A percentile compares a stretch with the other conserved stretches of the same genome.
These are phyloP conservation scores for Nannospalax galili DNA, from an alignment of 2,113 vertebrate genomes.

Conservation along the genomic window DNA sequence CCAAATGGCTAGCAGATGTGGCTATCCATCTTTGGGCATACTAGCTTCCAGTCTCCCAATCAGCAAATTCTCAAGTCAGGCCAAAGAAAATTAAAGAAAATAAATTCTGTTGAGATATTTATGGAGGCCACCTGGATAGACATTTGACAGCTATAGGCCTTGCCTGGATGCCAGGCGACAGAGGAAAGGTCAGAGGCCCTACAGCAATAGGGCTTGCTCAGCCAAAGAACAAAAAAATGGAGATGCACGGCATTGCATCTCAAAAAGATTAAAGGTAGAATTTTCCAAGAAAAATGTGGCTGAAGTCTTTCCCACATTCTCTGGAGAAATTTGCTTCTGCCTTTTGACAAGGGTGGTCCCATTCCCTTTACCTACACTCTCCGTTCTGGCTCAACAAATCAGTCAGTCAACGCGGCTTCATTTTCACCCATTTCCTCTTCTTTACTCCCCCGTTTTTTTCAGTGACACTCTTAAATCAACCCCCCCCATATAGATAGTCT, in stretches of 20 bases:
- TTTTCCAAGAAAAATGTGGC: slow-evolving; percentile 3
- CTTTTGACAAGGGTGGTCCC: background rate
- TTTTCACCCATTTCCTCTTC: background rate
- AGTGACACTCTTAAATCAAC: slow-evolving; percentile 4
- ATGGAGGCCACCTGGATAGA: slow-evolving; percentile 86
- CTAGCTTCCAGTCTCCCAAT: slow-evolving; percentile 82
- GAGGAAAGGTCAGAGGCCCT: slow-evolving; percentile 66
- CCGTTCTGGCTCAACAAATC: background rate
- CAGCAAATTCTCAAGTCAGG: slow-evolving; percentile 85
- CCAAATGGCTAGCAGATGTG: slow-evolving; percentile 88
- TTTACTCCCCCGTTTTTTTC: background rate
- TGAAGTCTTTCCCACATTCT: background rate
- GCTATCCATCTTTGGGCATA: slow-evolving; percentile 85
- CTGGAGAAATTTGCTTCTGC: background rate
- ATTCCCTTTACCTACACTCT: background rate
- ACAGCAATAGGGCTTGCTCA: slow-evolving; percentile 45
- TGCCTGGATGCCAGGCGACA: slow-evolving; percentile 73
- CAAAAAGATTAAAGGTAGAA: background rate
- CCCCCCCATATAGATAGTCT: background rate
- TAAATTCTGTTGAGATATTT: slow-evolving; percentile 87
- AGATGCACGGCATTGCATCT: background rate
- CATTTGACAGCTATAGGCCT: slow-evolving; percentile 78
- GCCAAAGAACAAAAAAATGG: slow-evolving; percentile 17
- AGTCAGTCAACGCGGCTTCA: background rate
- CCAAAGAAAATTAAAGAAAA: slow-evolving; percentile 90